A percentile compares a stretch with the other conserved stretches of the same genome.
These are phyloP conservation scores for Sinocyclocheilus maitianheensis DNA, from an alignment of 2,113 vertebrate species.

Conservation along the genomic window DNA sequence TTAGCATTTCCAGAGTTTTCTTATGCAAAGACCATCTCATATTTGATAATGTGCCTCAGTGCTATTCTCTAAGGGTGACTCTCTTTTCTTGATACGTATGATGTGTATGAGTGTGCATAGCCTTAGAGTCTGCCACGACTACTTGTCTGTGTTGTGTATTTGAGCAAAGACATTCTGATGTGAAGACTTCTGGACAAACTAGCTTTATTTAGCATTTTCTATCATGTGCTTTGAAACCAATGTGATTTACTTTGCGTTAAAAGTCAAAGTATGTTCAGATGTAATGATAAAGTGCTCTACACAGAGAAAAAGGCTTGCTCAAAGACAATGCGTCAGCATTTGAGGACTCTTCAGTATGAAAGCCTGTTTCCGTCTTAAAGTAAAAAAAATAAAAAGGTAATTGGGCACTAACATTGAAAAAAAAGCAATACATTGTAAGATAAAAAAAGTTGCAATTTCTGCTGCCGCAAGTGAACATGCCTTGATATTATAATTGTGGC, in stretches of 20 bases:
- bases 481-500: background rate
- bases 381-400: background rate
- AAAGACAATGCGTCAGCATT: background rate
- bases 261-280: constrained; percentile 32
- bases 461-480: background rate
- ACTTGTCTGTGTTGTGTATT: constrained; percentile 14
- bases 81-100: constrained; percentile 27
- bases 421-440: background rate
- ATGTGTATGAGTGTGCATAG: constrained; percentile 12
- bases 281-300: constrained; percentile 6
- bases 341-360: background rate
- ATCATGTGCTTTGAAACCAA: constrained; percentile 15
- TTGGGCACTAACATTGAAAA: background rate
- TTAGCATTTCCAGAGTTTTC: constrained; percentile 46
- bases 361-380: background rate
- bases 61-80: constrained; percentile 12
- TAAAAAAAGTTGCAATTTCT: background rate
- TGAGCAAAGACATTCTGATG: constrained; percentile 24
- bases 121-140: constrained; percentile 15
- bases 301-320: constrained; percentile 9
- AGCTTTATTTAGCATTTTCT: constrained; percentile 1
- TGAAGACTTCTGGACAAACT: constrained; percentile 21
- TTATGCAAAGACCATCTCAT: constrained; percentile 44
- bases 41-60: constrained; percentile 42
- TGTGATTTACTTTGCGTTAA: background rate